These are phyloP conservation scores for Xanthorhoe designata DNA, from an alignment of 2,888 invertebrate genomes.

Conservation along the genomic window DNA sequence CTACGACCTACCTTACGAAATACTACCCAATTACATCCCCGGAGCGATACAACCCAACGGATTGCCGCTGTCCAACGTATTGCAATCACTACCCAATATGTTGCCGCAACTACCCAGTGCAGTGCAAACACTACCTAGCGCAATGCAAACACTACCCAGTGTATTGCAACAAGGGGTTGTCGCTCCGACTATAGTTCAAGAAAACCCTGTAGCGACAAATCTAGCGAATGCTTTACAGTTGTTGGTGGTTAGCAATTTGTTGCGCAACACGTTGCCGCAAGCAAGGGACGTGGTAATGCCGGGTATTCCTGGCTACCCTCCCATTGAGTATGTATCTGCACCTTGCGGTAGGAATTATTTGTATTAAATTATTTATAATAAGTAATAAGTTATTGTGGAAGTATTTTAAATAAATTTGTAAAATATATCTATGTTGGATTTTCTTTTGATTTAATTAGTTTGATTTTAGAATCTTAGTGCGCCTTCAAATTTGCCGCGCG, in stretches of 20 bases:
- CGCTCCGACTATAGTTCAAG: conserved; percentile 62
- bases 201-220: conserved; percentile 71
- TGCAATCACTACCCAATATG: conserved; percentile 31
- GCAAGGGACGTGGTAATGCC: conserved; percentile 43
- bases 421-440: neutral
- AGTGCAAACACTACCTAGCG: conserved; percentile 10
- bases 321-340: conserved; percentile 34
- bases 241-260: conserved; percentile 68
- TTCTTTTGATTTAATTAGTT: too few species aligned
- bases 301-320: conserved; percentile 36
- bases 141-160: conserved; percentile 14
- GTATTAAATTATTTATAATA: conserved; percentile 44
- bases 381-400: neutral
- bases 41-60: conserved; percentile 27
- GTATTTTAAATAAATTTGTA: neutral
- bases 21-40: conserved; percentile 44
- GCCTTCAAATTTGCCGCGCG: too few species aligned
- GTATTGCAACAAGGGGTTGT: conserved; percentile 4
- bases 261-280: conserved; percentile 64
- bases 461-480: too few species aligned
- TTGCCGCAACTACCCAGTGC: conserved; percentile 30
- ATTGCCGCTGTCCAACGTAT: conserved; percentile 34
- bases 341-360: conserved; percentile 46
- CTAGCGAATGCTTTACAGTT: conserved; percentile 72
- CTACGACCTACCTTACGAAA: conserved; percentile 48